Percentiles rank a stretch among this genome's conserved stretches.
phyloP scores from a whole-genome alignment of 2,888 invertebrate species.

The Glyphotaelius pellucidus region DNA sequence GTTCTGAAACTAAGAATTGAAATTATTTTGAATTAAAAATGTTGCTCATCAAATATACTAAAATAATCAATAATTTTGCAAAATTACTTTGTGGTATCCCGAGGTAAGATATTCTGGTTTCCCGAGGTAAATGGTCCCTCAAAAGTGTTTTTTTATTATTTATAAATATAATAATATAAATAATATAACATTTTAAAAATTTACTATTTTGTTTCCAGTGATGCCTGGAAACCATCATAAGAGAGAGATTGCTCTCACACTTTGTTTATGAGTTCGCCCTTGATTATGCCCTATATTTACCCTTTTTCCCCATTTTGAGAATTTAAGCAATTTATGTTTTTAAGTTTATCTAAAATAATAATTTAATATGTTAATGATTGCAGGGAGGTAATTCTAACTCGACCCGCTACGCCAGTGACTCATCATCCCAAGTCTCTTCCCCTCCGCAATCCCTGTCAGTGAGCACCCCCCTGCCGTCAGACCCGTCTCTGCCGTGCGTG shows the following conservation, averaged over 20 bases:
- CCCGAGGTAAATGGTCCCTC: too few species aligned
- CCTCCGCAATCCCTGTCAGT: constrained; percentile 60
- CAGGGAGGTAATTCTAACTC: constrained; percentile 55
- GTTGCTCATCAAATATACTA: background rate
- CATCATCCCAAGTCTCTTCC: constrained; percentile 46
- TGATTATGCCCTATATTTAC: background rate
- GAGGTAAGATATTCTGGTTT: too few species aligned
- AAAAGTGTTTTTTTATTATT: too few species aligned
- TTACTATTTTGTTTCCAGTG: background rate
- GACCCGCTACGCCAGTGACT: constrained; percentile 37
- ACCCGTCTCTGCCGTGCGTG: constrained; percentile 44
- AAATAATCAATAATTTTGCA: too few species aligned
- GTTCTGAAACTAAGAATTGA: background rate
- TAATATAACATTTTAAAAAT: background rate
- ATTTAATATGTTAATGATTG: background rate
- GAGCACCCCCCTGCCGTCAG: constrained; percentile 58
- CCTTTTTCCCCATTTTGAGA: background rate
- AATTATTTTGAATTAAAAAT: too few species aligned
- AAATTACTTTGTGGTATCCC: too few species aligned
- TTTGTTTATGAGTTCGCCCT: background rate
- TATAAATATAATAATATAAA: too few species aligned
- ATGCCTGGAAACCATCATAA: background rate
- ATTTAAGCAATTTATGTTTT: background rate
- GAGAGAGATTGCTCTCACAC: background rate
- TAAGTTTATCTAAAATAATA: background rate